phyloP scores from a whole-genome alignment of 1,140 invertebrate genomes.

The Lepidurus packardi region DNA sequence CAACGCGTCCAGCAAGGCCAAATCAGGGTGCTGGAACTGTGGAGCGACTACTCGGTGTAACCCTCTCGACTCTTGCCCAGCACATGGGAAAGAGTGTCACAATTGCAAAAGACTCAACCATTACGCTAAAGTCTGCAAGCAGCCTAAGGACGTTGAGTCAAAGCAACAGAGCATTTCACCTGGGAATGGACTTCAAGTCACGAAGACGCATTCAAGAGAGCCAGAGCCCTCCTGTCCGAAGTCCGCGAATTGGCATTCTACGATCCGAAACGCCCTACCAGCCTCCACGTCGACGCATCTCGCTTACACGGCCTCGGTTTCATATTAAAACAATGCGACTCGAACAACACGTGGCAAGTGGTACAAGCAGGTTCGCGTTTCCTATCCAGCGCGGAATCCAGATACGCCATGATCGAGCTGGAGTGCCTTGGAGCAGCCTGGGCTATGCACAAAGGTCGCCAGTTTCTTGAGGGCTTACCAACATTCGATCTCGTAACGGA shows the following conservation, averaged over 20 bases:
- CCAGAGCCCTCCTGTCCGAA: not conserved
- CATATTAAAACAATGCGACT: slow-evolving; percentile 13
- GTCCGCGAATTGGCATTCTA: not conserved
- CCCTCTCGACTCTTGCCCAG: not conserved
- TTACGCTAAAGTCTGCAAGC: not conserved
- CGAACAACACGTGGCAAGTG: not conserved
- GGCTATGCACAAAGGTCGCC: slow-evolving; percentile 36
- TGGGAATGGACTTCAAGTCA: slow-evolving; percentile 13
- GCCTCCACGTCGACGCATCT: slow-evolving; percentile 22
- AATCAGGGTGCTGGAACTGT: not conserved
- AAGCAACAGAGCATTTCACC: too few species aligned
- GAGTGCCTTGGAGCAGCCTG: slow-evolving; percentile 35
- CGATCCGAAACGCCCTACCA: not conserved
- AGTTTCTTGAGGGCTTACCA: slow-evolving; percentile 35
- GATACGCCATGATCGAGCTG: slow-evolving; percentile 31
- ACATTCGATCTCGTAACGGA: slow-evolving; percentile 32
- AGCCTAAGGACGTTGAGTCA: not conserved
- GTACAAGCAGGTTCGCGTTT: slow-evolving; percentile 30
- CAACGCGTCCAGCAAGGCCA: not conserved
- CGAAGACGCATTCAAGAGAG: not conserved
- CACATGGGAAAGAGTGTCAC: not conserved
- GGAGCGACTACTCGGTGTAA: not conserved
- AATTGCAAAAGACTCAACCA: not conserved
- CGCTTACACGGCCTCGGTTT: slow-evolving; percentile 30
- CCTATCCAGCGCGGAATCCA: slow-evolving; percentile 27